Percentiles rank a stretch among this genome's conserved stretches.
These are phyloP conservation scores for Dromaius novaehollandiae DNA, from an alignment of 2,113 vertebrate genomes.

Conservation along the genomic window DNA sequence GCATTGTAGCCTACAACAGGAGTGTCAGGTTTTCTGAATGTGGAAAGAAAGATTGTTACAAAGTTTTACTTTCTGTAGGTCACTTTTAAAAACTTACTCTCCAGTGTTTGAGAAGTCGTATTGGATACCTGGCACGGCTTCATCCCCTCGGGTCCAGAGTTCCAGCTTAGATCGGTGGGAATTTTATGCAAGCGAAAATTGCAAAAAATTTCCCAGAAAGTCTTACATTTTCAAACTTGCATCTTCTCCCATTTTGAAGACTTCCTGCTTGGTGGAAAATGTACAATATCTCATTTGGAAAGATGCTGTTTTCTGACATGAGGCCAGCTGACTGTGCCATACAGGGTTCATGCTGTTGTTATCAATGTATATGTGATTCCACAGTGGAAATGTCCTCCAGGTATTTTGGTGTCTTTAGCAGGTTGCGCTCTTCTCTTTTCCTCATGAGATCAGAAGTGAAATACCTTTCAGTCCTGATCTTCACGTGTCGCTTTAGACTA, in stretches of 20 bases:
- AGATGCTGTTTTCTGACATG: not conserved
- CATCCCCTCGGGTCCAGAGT: not conserved
- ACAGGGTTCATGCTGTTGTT: not conserved
- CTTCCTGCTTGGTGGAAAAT: not conserved
- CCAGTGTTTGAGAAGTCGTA: not conserved
- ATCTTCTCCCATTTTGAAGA: not conserved
- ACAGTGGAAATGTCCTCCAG: not conserved
- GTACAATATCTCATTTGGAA: not conserved
- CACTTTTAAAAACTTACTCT: not conserved
- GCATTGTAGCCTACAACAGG: not conserved
- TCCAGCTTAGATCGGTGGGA: not conserved
- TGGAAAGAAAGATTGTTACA: accelerated
- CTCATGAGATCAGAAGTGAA: not conserved
- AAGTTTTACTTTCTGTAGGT: not conserved
- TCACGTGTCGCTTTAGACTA: not conserved
- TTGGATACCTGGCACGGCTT: not conserved
- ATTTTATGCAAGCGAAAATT: not conserved
- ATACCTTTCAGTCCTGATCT: not conserved
- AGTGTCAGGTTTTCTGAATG: accelerated
- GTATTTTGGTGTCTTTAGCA: not conserved
- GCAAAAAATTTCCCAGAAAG: not conserved
- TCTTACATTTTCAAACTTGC: accelerated
- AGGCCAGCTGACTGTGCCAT: not conserved
- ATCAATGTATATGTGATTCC: accelerated
- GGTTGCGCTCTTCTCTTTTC: not conserved